Conservation (phyloP, 2,888 invertebrate species). For the Diloba caeruleocephala region DNA sequence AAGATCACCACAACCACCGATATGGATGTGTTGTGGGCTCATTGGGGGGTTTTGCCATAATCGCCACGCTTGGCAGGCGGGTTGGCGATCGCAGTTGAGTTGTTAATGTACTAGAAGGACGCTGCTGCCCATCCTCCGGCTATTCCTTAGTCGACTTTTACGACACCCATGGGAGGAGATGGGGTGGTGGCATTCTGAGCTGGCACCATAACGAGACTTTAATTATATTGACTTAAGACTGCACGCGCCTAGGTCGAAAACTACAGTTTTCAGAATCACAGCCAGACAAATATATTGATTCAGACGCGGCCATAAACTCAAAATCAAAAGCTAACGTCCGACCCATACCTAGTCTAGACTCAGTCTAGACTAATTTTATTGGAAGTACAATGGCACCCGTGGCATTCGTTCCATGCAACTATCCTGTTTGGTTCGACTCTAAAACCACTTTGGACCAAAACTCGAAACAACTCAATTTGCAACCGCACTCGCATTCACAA, state of each 20-base stretch:
- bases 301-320: slow-evolving; percentile 47
- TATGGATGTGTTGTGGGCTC: too few species aligned
- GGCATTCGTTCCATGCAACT: slow-evolving; percentile 21
- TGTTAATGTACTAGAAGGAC: too few species aligned
- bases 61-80: too few species aligned
- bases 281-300: slow-evolving; percentile 60
- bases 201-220: slow-evolving; percentile 7
- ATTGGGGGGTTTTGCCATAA: too few species aligned
- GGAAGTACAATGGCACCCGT: slow-evolving; percentile 56
- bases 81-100: too few species aligned
- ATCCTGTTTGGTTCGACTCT: slow-evolving; percentile 27
- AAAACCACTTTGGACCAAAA: slow-evolving; percentile 40
- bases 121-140: too few species aligned
- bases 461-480: slow-evolving; percentile 39
- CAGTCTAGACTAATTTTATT: slow-evolving; percentile 79
- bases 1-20: too few species aligned
- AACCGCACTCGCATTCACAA: slow-evolving; percentile 12
- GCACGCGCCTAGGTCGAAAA: slow-evolving; percentile 4
- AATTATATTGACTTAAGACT: slow-evolving; percentile 18
- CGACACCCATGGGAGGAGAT: too few species aligned
- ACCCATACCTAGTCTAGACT: slow-evolving; percentile 76
- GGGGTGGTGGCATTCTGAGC: too few species aligned
- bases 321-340: slow-evolving; percentile 48
- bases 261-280: slow-evolving; percentile 15
- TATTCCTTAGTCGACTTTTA: too few species aligned